phyloP scores from a whole-genome alignment of 2,113 vertebrate species.

The Megalops atlanticus region DNA sequence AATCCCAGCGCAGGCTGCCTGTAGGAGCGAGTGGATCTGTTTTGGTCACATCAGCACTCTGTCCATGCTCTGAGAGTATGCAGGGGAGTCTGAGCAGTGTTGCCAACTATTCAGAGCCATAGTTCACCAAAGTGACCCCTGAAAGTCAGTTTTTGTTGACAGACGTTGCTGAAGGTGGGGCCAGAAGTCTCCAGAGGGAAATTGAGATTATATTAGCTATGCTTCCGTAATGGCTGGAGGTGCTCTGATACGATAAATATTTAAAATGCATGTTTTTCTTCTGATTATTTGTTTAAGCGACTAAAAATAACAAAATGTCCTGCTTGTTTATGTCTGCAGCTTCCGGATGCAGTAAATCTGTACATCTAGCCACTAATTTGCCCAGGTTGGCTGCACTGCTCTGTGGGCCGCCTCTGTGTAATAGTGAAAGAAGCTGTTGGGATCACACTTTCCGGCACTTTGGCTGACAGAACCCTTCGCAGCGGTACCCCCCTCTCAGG shows the following conservation, averaged over 20 bases:
- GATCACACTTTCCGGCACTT: not conserved
- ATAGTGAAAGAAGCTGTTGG: not conserved
- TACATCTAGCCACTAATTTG: not conserved
- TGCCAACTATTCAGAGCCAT: slow-evolving; percentile 1
- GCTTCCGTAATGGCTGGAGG: not conserved
- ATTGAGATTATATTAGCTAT: not conserved
- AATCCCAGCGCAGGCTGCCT: slow-evolving; percentile 37
- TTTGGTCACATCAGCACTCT: slow-evolving; percentile 28
- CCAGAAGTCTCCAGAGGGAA: not conserved
- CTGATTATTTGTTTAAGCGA: too few species aligned
- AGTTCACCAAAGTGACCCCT: not conserved
- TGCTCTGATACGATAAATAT: not conserved
- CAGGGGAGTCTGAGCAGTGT: not conserved
- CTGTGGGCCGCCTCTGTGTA: not conserved
- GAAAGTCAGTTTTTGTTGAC: too few species aligned
- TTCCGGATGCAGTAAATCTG: too few species aligned
- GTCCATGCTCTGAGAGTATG: not conserved
- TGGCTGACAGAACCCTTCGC: not conserved
- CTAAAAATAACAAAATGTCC: too few species aligned
- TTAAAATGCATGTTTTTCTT: too few species aligned
- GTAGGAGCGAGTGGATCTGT: slow-evolving; percentile 15
- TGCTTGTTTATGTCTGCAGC: too few species aligned
- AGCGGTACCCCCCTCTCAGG: not conserved
- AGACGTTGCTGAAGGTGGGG: too few species aligned
- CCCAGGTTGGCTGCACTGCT: not conserved